These are phyloP conservation scores for Asteroscopus sphinx DNA, from an alignment of 2,888 invertebrate genomes.

Conservation along the genomic window DNA sequence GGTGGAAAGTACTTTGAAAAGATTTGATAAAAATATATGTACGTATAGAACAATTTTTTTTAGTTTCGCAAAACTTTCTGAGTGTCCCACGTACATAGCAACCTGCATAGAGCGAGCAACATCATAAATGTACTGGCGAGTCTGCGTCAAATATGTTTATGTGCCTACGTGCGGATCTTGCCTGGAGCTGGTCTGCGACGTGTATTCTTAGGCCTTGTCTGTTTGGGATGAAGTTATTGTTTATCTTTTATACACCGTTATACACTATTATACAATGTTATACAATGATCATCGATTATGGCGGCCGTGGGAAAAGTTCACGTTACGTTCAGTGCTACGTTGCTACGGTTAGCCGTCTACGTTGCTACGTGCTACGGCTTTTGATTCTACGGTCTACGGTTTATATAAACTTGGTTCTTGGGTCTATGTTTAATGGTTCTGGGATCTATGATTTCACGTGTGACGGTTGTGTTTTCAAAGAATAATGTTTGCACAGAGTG, in stretches of 20 bases:
- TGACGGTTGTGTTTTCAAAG: no score
- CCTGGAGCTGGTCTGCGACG: constrained; percentile 11
- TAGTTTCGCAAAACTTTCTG: no score
- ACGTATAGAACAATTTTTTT: no score
- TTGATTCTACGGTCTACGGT: no score
- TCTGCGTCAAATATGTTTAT: constrained; percentile 10
- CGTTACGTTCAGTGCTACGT: background rate
- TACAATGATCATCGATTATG: constrained; percentile 2
- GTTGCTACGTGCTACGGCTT: no score
- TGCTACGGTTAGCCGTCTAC: background rate
- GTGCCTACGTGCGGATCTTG: constrained; percentile 6
- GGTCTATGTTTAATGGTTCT: no score
- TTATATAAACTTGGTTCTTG: no score
- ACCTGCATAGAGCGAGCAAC: constrained; percentile 21
- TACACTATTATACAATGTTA: constrained; percentile 2
- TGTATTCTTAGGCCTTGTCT: constrained; percentile 12
- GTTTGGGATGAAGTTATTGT: constrained; percentile 14
- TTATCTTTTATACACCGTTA: background rate
- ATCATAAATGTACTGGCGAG: constrained; percentile 15
- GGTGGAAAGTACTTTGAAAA: no score
- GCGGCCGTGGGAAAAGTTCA: background rate
- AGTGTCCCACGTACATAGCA: no score
- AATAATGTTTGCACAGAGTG: no score
- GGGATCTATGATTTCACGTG: no score
- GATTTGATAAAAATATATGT: no score